Percentiles rank a stretch among this genome's conserved stretches.
Conservation (phyloP, 1,140 invertebrate species). For the Drosophila pectinifera region DNA sequence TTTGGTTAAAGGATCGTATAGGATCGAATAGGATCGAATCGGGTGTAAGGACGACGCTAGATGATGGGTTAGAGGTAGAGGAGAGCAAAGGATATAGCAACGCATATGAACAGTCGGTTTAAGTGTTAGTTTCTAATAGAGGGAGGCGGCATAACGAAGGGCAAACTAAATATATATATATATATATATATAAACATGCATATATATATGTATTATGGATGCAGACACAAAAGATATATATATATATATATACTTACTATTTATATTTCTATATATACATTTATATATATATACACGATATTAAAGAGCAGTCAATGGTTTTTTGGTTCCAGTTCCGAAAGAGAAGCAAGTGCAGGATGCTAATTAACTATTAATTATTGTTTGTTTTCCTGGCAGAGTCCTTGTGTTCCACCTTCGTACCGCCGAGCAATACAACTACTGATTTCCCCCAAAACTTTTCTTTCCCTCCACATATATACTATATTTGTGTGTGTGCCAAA, state of each 20-base stretch:
- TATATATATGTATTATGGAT: slow-evolving; percentile 48
- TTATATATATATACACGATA: slow-evolving; percentile 58
- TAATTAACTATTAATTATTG: slow-evolving; percentile 43
- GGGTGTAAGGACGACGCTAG: too few species aligned
- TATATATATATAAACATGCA: slow-evolving; percentile 27
- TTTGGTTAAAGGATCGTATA: slow-evolving; percentile 52
- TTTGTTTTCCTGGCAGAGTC: slow-evolving; percentile 29
- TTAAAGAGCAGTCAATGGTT: slow-evolving; percentile 77
- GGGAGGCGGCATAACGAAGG: not conserved
- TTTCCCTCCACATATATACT: slow-evolving; percentile 16
- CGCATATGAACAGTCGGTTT: slow-evolving; percentile 74
- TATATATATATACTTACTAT: slow-evolving; percentile 73
- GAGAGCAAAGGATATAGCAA: slow-evolving; percentile 68
- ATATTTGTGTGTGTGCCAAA: slow-evolving; percentile 72
- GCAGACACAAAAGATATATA: slow-evolving; percentile 49
- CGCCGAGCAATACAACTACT: slow-evolving; percentile 48
- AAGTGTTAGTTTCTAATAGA: slow-evolving; percentile 74
- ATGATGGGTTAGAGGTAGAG: not conserved
- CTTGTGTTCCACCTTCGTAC: slow-evolving; percentile 63
- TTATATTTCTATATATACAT: slow-evolving; percentile 65
- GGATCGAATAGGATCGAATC: slow-evolving; percentile 17
- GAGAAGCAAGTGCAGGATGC: slow-evolving; percentile 27
- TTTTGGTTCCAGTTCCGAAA: slow-evolving; percentile 71
- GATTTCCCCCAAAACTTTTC: slow-evolving; percentile 6
- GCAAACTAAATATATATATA: slow-evolving; percentile 40